Base-by-base conservation (phyloP, 2,888 invertebrate genomes). In the Meteorus colon region DNA sequence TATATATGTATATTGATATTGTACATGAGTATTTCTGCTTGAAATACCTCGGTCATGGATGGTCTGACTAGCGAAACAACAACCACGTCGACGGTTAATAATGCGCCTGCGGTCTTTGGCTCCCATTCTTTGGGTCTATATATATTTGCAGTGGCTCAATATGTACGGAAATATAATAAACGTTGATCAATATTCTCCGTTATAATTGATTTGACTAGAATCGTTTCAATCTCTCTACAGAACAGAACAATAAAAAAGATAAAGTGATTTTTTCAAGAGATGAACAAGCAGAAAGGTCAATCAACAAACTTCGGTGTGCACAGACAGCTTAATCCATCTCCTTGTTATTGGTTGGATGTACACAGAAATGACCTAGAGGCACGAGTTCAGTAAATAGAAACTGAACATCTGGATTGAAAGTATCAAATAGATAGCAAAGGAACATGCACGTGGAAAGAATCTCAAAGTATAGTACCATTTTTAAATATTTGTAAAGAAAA, bases 51-150 rank as follows among this genome's bases (percentile, higher is more conserved):
- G 31, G 24, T 29, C 31, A 27, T 62, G 62, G 55, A 55, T 24
- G 55, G n/a, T 19, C 59, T 60, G 59, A 12, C 55, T n/a, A 27
- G 59, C 14, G 59, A 37, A 65, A 65, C 65, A 37, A 4, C 37
- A n/a, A 65, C 65, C 65, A n/a, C 37, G 37, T 65, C 37, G 65
- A 65, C 37, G 65, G 31, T 34, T 37, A 65, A 65, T 65, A 65
- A 65, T 65, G 37, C 34, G 29, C 65, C 29, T 65, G 65, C 65
- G 65, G 65, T 19, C 51, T 51, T 63, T 65, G 63, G n/a, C 31
- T 14, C 24, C 34, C 59, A 31, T 19, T 55, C 55, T 6, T 59
- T 70, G 55, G 14, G 16, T 70, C 24, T 41, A 70, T 29, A 34
- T 68, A 60, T 60, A 60, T 51, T 55, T 19, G 19, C 55, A 48